These are phyloP conservation scores for Bubo scandiacus DNA, from an alignment of 2,113 vertebrate species.

Conservation along the genomic window DNA sequence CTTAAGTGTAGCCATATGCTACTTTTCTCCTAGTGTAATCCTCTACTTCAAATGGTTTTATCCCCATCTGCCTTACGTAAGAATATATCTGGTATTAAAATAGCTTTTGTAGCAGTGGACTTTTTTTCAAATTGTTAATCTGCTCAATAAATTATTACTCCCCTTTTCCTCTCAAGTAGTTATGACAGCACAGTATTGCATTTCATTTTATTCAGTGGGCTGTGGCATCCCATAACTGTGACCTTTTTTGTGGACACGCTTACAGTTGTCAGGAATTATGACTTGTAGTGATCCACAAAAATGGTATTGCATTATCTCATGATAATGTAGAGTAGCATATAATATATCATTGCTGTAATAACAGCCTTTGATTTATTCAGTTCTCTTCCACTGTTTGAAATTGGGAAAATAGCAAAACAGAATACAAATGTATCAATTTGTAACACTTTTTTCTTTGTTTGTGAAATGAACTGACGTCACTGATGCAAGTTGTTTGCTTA, in stretches of 20 bases:
- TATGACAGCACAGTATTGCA: background rate
- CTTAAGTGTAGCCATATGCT: background rate
- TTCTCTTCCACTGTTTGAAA: background rate
- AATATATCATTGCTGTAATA: conserved; percentile 3
- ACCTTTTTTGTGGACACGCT: conserved; percentile 12
- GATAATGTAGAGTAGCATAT: background rate
- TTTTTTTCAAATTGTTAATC: background rate
- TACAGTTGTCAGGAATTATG: background rate
- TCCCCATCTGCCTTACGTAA: background rate
- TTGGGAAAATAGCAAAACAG: background rate
- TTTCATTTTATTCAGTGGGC: background rate
- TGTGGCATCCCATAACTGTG: background rate
- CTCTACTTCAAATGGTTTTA: background rate
- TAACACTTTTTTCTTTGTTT: background rate
- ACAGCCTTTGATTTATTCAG: background rate
- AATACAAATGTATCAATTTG: background rate
- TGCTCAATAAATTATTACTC: background rate
- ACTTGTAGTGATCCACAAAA: conserved; percentile 6
- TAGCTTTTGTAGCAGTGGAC: background rate
- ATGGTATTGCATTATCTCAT: conserved; percentile 8
- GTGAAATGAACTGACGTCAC: background rate
- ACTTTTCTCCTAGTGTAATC: background rate
- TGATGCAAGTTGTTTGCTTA: background rate
- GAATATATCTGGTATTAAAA: background rate
- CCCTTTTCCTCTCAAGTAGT: background rate